These are phyloP conservation scores for Galerucella pusilla DNA, from an alignment of 2,888 invertebrate species.

Conservation along the genomic window DNA sequence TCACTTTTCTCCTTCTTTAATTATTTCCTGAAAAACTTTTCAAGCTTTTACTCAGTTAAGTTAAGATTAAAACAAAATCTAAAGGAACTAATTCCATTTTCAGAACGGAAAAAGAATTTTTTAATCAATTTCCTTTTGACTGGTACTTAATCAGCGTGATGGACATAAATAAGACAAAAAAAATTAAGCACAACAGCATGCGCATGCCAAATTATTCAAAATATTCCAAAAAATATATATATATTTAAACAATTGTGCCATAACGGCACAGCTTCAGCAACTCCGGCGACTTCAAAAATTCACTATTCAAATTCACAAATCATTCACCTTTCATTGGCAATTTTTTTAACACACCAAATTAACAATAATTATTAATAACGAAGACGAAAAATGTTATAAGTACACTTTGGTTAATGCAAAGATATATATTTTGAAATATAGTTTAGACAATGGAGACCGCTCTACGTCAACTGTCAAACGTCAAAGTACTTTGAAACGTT, in stretches of 20 bases:
- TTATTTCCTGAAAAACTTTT: no score
- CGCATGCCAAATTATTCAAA: constrained; percentile 35
- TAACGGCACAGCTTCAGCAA: constrained; percentile 42
- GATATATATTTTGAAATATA: constrained; percentile 37
- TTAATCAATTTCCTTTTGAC: neutral
- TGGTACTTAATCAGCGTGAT: constrained; percentile 12
- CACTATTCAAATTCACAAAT: constrained; percentile 39
- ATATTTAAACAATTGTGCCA: constrained; percentile 16
- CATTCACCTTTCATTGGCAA: constrained; percentile 49
- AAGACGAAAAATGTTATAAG: constrained; percentile 51
- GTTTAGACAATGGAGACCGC: neutral
- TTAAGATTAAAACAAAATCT: no score
- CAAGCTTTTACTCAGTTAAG: no score
- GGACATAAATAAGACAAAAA: neutral
- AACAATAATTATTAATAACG: constrained; percentile 18
- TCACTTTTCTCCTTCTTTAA: no score
- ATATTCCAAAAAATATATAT: constrained; percentile 4
- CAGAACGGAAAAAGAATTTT: neutral
- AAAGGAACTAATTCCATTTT: no score
- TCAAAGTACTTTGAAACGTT: neutral
- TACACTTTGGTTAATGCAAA: constrained; percentile 56
- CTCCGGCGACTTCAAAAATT: constrained; percentile 31
- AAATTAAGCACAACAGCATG: constrained; percentile 37
- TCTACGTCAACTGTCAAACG: neutral
- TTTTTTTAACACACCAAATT: constrained; percentile 32